A percentile compares a stretch with the other conserved stretches of the same genome.
These are phyloP conservation scores for Pipistrellus pygmaeus DNA, from an alignment of 2,797 vertebrate species.

Conservation along the genomic window DNA sequence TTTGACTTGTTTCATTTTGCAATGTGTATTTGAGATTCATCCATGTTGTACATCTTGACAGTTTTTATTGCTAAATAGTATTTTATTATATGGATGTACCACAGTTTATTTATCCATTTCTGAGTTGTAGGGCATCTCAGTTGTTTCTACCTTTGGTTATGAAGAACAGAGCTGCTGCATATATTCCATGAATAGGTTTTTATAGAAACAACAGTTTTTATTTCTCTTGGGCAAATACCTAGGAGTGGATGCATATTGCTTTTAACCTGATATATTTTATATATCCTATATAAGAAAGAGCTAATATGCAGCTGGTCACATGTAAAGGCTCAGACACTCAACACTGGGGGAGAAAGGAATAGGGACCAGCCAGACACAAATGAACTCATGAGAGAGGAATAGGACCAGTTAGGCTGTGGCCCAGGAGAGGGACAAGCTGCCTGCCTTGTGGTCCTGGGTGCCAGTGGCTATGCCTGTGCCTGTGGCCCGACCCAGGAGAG, in stretches of 20 bases:
- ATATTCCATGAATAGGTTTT: background rate
- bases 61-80: background rate
- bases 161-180: background rate
- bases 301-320: too few species aligned
- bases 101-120: background rate
- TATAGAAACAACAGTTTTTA: background rate
- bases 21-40: background rate
- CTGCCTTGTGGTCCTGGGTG: too few species aligned
- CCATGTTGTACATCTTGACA: background rate
- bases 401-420: too few species aligned
- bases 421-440: too few species aligned
- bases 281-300: background rate
- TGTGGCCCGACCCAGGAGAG: too few species aligned
- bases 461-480: too few species aligned
- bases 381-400: too few species aligned
- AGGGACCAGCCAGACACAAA: too few species aligned
- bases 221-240: background rate
- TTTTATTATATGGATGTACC: background rate
- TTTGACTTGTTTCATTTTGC: background rate
- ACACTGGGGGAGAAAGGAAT: too few species aligned
- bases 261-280: background rate
- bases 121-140: background rate
- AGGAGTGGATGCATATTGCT: background rate
- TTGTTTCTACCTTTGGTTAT: background rate
- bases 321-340: too few species aligned